Base-by-base conservation (phyloP, 1,140 invertebrate species). In the Cydia fagiglandana region DNA sequence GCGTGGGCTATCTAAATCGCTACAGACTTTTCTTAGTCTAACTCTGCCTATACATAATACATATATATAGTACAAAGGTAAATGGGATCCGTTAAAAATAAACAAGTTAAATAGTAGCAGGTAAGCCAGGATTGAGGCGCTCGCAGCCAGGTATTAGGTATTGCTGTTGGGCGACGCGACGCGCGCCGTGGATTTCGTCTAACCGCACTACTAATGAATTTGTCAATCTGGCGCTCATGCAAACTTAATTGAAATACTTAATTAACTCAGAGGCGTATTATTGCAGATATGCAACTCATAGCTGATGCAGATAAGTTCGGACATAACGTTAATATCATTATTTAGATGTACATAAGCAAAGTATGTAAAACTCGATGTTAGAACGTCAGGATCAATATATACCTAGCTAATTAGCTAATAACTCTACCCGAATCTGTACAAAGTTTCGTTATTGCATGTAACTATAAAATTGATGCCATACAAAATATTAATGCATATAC, bases 221-320 rank as follows among this genome's bases (percentile, higher is more conserved):
- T 61, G 56, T 61, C 56, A 61, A 61, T 61, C 56, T 61, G 7
- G 20, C 24, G 56, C 9, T 20, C 56, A 61, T 24, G 56, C 56
- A 61, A 61, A 61, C 56, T 61, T 61, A 61, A 61, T 24, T 24
- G 20, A 61, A 61, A 61, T 61, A 61, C 56, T 61, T 61, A 61
- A 61, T 61, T 61, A 61, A 24, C 20, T 61, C 56, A 2, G 20
- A 47, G 20, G 17, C 20, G n/a, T 61, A 24, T 24, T 24, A 61
- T 24, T 24, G n/a, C 50, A 53, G 15, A 61, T 61, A n/a, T 61
- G 20, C 56, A 61, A 24, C 53, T 61, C 20, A 61, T 61, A n/a
- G 50, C 45, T 47, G 45, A 2, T 47, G 53, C 12, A 56, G 53
- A n/a, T 17, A 56, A 17, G 38, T 10, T 41, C 9, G n/a, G 0